phyloP scores from a whole-genome alignment of 2,888 invertebrate genomes.

The Opisthograptis luteolata region DNA sequence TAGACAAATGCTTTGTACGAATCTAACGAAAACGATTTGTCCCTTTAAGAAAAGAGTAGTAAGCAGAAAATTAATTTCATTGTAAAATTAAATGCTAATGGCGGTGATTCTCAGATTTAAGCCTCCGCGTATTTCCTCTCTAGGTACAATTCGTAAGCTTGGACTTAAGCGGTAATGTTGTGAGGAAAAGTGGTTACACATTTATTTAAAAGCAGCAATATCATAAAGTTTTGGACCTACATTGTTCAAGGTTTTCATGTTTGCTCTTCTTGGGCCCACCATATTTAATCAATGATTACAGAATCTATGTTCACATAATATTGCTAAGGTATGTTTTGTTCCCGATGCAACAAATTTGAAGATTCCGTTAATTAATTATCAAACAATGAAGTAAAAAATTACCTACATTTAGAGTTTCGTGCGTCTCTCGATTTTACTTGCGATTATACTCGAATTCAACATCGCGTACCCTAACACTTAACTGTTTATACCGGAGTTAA shows the following conservation, averaged over 20 bases:
- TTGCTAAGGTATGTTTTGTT: no score
- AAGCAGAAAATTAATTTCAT: slow-evolving; percentile 74
- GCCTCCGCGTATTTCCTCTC: slow-evolving; percentile 61
- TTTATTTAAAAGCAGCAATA: no score
- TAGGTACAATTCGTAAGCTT: slow-evolving; percentile 55
- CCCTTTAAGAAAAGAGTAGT: slow-evolving; percentile 48
- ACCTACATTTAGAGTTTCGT: no score
- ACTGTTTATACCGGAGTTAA: slow-evolving; percentile 83
- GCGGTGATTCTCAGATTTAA: slow-evolving; percentile 69
- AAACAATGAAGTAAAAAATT: no score
- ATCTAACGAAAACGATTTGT: slow-evolving; percentile 9
- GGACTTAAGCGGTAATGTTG: slow-evolving; percentile 56
- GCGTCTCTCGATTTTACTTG: slow-evolving; percentile 15
- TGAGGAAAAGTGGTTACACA: slow-evolving; percentile 42
- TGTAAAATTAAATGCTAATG: slow-evolving; percentile 81
- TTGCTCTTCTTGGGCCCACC: no score
- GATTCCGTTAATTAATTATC: no score
- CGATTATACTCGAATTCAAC: slow-evolving; percentile 67
- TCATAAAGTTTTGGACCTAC: no score
- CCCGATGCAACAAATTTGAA: no score
- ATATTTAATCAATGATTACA: no score
- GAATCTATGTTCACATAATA: no score
- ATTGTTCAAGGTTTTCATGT: no score
- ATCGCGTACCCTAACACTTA: slow-evolving; percentile 81
- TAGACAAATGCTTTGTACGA: no score